phyloP scores from a whole-genome alignment of 1,140 invertebrate genomes.

The Rhagoletis zephyria region DNA sequence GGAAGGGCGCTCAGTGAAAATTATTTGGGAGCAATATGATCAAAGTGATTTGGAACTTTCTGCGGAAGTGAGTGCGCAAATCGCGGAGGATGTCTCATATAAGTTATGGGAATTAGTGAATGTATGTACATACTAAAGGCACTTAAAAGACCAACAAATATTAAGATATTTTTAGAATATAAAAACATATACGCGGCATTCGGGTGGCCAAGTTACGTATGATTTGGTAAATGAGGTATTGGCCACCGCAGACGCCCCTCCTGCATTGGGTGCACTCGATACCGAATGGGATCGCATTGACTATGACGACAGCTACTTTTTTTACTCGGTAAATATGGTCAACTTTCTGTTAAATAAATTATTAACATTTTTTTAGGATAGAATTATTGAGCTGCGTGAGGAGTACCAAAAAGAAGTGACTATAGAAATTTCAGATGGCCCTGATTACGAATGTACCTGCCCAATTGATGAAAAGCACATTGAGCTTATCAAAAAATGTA shows the following conservation, averaged over 20 bases:
- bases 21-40: slow-evolving; percentile 72
- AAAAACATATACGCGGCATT: slow-evolving; percentile 70
- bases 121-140: slow-evolving; percentile 57
- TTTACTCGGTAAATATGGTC: slow-evolving; percentile 60
- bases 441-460: slow-evolving; percentile 64
- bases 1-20: slow-evolving; percentile 68
- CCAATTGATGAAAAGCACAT: slow-evolving; percentile 65
- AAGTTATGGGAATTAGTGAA: slow-evolving; percentile 72
- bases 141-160: neutral
- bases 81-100: slow-evolving; percentile 72
- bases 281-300: slow-evolving; percentile 71
- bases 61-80: slow-evolving; percentile 66
- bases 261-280: slow-evolving; percentile 69
- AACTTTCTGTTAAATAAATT: neutral
- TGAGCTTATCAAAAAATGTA: slow-evolving; percentile 63
- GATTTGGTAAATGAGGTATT: slow-evolving; percentile 72
- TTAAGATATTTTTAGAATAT: slow-evolving; percentile 63
- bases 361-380: slow-evolving; percentile 58
- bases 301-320: slow-evolving; percentile 70
- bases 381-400: slow-evolving; percentile 68
- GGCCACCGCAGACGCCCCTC: slow-evolving; percentile 68
- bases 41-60: slow-evolving; percentile 70
- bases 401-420: slow-evolving; percentile 68
- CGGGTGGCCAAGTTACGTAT: slow-evolving; percentile 68
- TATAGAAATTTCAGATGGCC: slow-evolving; percentile 60